These are phyloP conservation scores for Paratilapia polleni DNA, from an alignment of 2,113 vertebrate genomes.

Conservation along the genomic window DNA sequence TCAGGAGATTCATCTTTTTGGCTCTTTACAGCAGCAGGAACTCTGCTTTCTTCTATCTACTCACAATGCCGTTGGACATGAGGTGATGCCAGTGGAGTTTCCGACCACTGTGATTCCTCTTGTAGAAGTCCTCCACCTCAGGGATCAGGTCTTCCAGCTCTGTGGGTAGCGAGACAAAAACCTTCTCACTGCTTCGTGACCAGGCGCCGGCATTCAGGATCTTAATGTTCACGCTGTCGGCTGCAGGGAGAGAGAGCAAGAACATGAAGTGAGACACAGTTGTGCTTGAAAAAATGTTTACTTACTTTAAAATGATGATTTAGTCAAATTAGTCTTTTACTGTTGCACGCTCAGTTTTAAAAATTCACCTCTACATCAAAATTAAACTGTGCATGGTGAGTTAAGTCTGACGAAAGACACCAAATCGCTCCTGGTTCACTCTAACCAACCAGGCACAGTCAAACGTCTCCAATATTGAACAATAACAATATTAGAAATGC, in stretches of 20 bases:
- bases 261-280: background rate
- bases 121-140: conserved; percentile 98
- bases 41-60: conserved; percentile 23
- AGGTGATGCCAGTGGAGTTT: conserved; percentile 99
- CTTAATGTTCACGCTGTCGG: conserved; percentile 98
- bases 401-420: too few species aligned
- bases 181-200: conserved; percentile 97
- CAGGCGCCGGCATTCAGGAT: conserved; percentile 97
- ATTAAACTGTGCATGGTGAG: too few species aligned
- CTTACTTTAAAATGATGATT: too few species aligned
- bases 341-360: too few species aligned
- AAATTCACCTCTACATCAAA: too few species aligned
- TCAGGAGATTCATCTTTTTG: background rate
- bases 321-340: too few species aligned
- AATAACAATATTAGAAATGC: too few species aligned
- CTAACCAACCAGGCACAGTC: too few species aligned
- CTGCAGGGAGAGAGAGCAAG: conserved; percentile 64
- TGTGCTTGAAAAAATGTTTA: background rate
- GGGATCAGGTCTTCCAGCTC: conserved; percentile 98
- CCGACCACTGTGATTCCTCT: conserved; percentile 97
- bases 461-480: too few species aligned
- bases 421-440: too few species aligned
- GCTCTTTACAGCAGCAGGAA: background rate
- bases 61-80: conserved; percentile 99
- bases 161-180: conserved; percentile 95